Evolutionary conservation across 2,113 vertebrate genomes (phyloP), one percentile per base, ranked within the genome.

Genomic region (Bombycilla garrulus): DNA sequence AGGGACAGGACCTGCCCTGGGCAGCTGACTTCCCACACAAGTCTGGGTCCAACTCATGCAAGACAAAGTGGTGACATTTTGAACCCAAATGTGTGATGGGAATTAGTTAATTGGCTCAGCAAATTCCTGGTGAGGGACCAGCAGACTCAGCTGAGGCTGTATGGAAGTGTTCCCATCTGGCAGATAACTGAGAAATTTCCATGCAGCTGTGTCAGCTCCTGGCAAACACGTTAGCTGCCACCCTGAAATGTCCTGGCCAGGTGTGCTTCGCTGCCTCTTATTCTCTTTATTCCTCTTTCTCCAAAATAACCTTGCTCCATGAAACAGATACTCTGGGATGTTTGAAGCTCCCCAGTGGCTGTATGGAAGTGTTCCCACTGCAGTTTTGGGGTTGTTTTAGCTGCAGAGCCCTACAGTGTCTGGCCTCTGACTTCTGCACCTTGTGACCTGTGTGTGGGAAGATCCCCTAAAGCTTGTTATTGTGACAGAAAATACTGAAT

Each of bases 1-100:
- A 51, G 58, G 58, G 48, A 19, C 0, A 0, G 57, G 38, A 67
- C 76, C 53, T 82, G 71, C 44, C 67, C 48, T 51, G 0, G 40
- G 9, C 20, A 4, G 15, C 56, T 71, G 66, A 3, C 44, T 26
- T 21, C 58, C 60, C 53, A 73, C 16, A 4, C 60, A 65, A 5
- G 26, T 17, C 14, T 33, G 36, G 22, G 11, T 24, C 40, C 45
- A 22, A 33, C n/a, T 2, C 2, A 78, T 56, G 69, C 23, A 0
- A 0, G 24, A 26, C 2, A 7, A 3, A 5, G 21, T 5, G 23
- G 12, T 89, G 84, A 42, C 54, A 9, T 94, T 85, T 66, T 81
- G 70, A 93, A 74, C 51, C 38, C 18, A 16, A 50, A 45, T 6
- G 5, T 38, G 35, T 38, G 51, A 10, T 74, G 56, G 65, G 81